A percentile compares a stretch with the other conserved stretches of the same genome.
Conservation (phyloP, 2,888 invertebrate species). For the Tenthredo amoena region DNA sequence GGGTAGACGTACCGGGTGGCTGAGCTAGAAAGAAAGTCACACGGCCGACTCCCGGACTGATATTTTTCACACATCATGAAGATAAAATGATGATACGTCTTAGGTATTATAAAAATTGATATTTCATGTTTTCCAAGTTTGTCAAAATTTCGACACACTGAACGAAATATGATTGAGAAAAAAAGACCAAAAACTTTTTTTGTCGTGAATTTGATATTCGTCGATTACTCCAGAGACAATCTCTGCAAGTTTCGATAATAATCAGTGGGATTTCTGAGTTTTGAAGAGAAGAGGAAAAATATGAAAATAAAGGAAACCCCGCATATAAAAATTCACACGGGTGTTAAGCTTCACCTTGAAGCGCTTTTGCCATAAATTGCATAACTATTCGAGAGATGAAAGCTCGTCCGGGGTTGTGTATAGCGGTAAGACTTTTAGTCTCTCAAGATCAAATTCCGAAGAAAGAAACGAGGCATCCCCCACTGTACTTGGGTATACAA, state of each 20-base stretch:
- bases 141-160: background rate
- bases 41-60: background rate
- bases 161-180: background rate
- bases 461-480: background rate
- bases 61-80: background rate
- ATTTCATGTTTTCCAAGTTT: background rate
- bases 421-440: constrained; percentile 1
- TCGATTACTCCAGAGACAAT: background rate
- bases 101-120: background rate
- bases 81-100: background rate
- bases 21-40: background rate
- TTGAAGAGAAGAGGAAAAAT: background rate
- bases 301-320: background rate
- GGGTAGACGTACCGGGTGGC: constrained; percentile 20
- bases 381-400: constrained; percentile 22
- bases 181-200: too few species aligned
- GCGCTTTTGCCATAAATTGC: constrained; percentile 21
- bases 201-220: background rate
- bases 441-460: constrained; percentile 28
- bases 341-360: background rate
- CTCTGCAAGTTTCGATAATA: background rate
- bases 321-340: constrained; percentile 2
- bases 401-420: background rate
- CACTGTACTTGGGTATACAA: background rate
- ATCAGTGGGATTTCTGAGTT: background rate